phyloP scores from a whole-genome alignment of 1,140 invertebrate species.

The Popillia japonica region DNA sequence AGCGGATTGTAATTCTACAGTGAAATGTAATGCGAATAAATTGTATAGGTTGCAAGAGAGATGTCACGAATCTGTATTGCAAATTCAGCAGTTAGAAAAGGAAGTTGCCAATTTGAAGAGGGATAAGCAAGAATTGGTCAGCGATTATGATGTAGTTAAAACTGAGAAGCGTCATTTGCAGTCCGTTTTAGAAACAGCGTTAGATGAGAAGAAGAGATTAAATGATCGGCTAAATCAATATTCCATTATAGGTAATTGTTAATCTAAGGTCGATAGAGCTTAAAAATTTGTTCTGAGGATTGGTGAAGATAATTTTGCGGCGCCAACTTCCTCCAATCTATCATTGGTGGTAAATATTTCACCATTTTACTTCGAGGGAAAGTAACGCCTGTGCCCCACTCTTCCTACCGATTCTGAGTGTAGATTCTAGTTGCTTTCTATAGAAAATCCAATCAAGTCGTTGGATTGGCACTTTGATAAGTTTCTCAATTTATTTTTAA shows the following conservation, averaged over 20 bases:
- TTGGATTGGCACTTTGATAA: no score
- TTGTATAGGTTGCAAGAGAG: conserved; percentile 60
- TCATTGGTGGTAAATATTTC: no score
- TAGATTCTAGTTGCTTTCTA: no score
- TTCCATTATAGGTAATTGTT: conserved; percentile 61
- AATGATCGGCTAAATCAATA: conserved; percentile 64
- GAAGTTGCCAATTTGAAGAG: conserved; percentile 62
- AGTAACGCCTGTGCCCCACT: no score
- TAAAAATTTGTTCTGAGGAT: no score
- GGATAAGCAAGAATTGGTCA: conserved; percentile 61
- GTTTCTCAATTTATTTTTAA: no score
- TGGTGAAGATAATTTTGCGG: no score
- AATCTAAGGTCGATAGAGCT: background rate
- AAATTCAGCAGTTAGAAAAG: conserved; percentile 63
- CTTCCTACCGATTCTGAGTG: no score
- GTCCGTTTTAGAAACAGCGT: conserved; percentile 66
- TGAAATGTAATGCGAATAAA: conserved; percentile 58
- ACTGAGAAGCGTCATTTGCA: conserved; percentile 64
- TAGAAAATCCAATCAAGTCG: no score
- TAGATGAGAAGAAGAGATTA: conserved; percentile 68
- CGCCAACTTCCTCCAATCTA: no score
- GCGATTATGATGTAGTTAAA: conserved; percentile 63
- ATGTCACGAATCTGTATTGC: conserved; percentile 61
- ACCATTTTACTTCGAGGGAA: no score
- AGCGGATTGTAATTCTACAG: conserved; percentile 68